Percentiles rank a stretch among this genome's conserved stretches.
phyloP scores from a whole-genome alignment of 2,888 invertebrate genomes.

The Pyrochroa serraticornis region DNA sequence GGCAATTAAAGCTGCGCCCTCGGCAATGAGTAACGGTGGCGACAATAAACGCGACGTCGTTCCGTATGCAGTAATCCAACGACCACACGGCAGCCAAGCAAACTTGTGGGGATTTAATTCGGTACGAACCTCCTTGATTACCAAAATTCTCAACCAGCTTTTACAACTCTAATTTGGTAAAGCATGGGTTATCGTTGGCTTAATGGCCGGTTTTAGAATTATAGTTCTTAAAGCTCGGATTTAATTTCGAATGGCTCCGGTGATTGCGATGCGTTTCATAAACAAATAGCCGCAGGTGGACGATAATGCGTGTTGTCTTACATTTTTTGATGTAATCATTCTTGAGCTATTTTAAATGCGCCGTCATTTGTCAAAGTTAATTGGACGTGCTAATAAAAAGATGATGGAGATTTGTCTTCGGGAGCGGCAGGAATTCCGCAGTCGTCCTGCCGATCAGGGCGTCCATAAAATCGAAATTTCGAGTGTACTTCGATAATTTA shows the following conservation, averaged over 20 bases:
- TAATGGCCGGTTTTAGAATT: conserved; percentile 33
- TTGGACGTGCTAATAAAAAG: conserved; percentile 26
- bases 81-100: conserved; percentile 25
- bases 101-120: conserved; percentile 26
- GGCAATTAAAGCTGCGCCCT: conserved; percentile 12
- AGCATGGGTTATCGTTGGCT: conserved; percentile 35
- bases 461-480: too few relatives aligned
- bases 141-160: conserved; percentile 33
- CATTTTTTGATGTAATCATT: conserved; percentile 22
- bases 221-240: conserved; percentile 28
- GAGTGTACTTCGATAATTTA: too few relatives aligned
- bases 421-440: background rate
- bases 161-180: conserved; percentile 41
- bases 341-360: conserved; percentile 21
- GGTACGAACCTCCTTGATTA: conserved; percentile 27
- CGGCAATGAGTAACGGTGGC: conserved; percentile 9
- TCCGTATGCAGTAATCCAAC: conserved; percentile 8
- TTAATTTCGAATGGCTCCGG: conserved; percentile 29
- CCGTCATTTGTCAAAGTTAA: conserved; percentile 30
- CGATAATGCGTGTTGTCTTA: conserved; percentile 24
- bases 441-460: too few relatives aligned
- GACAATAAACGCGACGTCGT: conserved; percentile 12
- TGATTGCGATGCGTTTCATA: conserved; percentile 23
- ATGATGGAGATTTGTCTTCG: conserved; percentile 18
- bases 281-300: conserved; percentile 29